A percentile compares a stretch with the other conserved stretches of the same genome.
Evolutionary conservation across 2,888 invertebrate genomes (phyloP).

Genomic region (Dryocosmus kuriphilus): DNA sequence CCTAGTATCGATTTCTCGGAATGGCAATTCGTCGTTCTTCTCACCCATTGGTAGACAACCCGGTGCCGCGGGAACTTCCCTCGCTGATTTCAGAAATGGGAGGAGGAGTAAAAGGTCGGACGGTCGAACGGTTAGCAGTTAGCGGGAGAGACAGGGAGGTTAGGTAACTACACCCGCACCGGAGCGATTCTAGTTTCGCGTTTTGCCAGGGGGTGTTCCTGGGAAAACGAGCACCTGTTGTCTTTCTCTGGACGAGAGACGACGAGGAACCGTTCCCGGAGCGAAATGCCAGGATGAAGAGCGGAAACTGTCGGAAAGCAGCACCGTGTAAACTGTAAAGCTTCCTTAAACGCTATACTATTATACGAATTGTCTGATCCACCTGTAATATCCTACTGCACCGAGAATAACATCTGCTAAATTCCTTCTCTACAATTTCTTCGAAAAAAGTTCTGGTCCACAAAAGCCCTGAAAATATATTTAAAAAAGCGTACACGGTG

Average conservation of each 20-base stretch:
- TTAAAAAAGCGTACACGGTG: too few relatives aligned
- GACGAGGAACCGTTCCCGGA: constrained; percentile 56
- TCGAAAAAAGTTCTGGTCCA: too few relatives aligned
- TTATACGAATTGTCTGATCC: constrained; percentile 28
- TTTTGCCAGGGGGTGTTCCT: constrained; percentile 73
- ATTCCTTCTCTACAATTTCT: background rate
- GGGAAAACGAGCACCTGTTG: constrained; percentile 73
- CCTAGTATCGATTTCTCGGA: constrained; percentile 56
- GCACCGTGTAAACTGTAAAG: constrained; percentile 56
- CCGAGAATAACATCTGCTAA: background rate
- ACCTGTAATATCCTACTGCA: background rate
- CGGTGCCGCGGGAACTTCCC: constrained; percentile 58
- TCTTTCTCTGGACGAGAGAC: constrained; percentile 66
- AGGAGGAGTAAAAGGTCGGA: constrained; percentile 60
- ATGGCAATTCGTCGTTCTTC: constrained; percentile 56
- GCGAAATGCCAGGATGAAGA: constrained; percentile 42
- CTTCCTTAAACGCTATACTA: constrained; percentile 53
- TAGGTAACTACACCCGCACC: constrained; percentile 52
- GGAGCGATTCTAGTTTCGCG: constrained; percentile 68
- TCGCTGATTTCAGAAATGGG: constrained; percentile 57
- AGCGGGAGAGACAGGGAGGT: constrained; percentile 51
- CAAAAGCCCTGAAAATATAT: too few relatives aligned
- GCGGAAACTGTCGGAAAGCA: constrained; percentile 45
- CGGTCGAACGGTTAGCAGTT: constrained; percentile 56
- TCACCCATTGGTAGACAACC: constrained; percentile 56